phyloP scores from a whole-genome alignment of 2,797 vertebrate species.

The Halcyon chelicuti region DNA sequence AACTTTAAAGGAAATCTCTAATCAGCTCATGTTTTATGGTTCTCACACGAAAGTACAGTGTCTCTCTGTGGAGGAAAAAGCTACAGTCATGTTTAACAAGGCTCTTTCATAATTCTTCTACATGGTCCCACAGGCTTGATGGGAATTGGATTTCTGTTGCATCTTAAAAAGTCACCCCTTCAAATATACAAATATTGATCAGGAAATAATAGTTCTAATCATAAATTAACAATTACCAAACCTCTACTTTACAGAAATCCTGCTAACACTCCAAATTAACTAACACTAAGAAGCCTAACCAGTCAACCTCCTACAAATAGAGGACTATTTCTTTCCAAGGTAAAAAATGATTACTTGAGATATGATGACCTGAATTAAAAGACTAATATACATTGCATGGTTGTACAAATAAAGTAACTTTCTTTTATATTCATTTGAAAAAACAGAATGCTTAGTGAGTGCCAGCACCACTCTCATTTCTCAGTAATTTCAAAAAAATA shows the following conservation, averaged over 20 bases:
- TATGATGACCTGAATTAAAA: neutral
- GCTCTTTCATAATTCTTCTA: neutral
- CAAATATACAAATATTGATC: slow-evolving; percentile 7
- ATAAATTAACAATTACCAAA: neutral
- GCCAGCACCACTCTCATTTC: neutral
- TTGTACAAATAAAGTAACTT: neutral
- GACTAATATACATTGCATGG: neutral
- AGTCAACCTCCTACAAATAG: neutral
- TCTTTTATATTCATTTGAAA: neutral
- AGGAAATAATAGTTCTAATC: slow-evolving; percentile 12
- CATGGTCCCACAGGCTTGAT: neutral
- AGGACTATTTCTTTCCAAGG: neutral
- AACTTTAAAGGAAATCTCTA: neutral
- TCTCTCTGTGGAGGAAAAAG: neutral
- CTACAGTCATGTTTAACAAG: neutral
- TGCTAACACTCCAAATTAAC: neutral
- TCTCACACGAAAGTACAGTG: neutral
- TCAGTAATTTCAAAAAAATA: neutral
- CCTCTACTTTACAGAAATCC: neutral
- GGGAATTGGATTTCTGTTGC: neutral
- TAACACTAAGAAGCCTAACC: neutral
- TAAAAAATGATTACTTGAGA: neutral
- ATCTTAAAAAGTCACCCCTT: neutral
- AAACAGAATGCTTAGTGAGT: neutral
- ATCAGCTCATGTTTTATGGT: neutral